Conservation (phyloP, 2,888 invertebrate genomes). For the Clusia tigrina region DNA sequence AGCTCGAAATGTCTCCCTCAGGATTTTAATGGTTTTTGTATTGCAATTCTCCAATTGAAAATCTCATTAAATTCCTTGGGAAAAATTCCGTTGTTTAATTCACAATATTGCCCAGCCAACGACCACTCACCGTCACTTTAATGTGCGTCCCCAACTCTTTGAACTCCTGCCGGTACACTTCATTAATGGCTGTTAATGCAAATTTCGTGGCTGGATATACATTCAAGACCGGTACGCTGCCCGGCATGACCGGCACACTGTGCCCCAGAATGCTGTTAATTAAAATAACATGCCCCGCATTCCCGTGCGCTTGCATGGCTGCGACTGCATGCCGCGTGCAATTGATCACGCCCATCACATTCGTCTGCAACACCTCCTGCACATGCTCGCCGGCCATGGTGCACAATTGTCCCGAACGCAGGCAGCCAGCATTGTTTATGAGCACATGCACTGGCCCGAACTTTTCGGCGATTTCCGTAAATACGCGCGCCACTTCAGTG, state of each 20-base stretch:
- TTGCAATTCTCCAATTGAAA: no score
- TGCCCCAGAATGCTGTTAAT: constrained; percentile 58
- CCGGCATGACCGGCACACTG: constrained; percentile 39
- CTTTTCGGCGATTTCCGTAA: constrained; percentile 64
- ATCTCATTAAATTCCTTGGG: background rate
- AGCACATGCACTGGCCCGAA: constrained; percentile 68
- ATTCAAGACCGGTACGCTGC: constrained; percentile 38
- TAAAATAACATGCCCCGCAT: constrained; percentile 63
- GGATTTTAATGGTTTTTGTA: no score
- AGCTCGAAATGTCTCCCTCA: no score
- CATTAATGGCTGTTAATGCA: constrained; percentile 48
- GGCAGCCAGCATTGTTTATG: constrained; percentile 69
- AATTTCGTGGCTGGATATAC: constrained; percentile 44
- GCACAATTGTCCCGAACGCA: constrained; percentile 41
- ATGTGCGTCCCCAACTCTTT: constrained; percentile 29
- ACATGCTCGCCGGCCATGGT: constrained; percentile 44
- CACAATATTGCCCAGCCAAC: background rate
- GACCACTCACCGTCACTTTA: constrained; percentile 36
- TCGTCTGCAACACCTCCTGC: constrained; percentile 62
- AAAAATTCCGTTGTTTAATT: background rate
- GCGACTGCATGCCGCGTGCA: constrained; percentile 64
- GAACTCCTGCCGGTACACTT: constrained; percentile 46
- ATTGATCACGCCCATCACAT: constrained; percentile 62
- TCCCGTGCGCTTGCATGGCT: constrained; percentile 63
- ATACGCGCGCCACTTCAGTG: constrained; percentile 66